Base-by-base conservation (phyloP, 2,113 vertebrate genomes). In the Cinclus cinclus region DNA sequence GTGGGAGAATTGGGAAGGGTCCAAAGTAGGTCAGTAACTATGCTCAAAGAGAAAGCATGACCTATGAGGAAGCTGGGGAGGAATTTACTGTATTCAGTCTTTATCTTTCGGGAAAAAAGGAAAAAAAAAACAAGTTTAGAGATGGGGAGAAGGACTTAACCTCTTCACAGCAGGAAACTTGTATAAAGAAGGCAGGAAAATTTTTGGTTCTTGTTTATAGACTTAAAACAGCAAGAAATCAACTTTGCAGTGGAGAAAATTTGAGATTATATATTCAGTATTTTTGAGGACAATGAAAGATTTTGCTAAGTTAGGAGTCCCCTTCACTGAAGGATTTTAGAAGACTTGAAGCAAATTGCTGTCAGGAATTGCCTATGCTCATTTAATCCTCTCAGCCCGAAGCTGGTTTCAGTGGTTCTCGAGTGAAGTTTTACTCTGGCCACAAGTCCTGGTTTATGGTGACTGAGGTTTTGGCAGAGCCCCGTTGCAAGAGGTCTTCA, bases 51-150 rank as follows among this genome's bases (percentile, higher is more conserved):
- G 86, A 86, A 89, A 93, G 24, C 35, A 17, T 86, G 86, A 93
- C 89, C 91, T 94, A 21, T 83, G 85, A 89, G 71, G 71, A 96
- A 83, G 83, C 67, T 90, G 25, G 63, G 63, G 31, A 88, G 50
- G 90, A 93, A 92, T 96, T 88, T 35, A 58, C 44, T 49, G 41
- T 90, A 60, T 77, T 88, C 75, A 65, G 63, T 62, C 79, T 71
- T 89, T 83, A 41, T 90, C 39, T 88, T 73, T 52, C 35, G 19
- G 9, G 27, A 9, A 37, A 10, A 12, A 63, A 69, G 15, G 47
- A 18, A 9, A 0, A 2, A 41, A 35, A 50, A 63, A 68, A 7
- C 7, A 85, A 16, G 28, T 63, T 2, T 9, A 64, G 49, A 23
- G 44, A 71, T 70, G 27, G 12, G 35, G 87, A 46, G 15, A 30